A percentile compares a stretch with the other conserved stretches of the same genome.
phyloP scores from a whole-genome alignment of 2,113 vertebrate genomes.

The Myocastor coypus region DNA sequence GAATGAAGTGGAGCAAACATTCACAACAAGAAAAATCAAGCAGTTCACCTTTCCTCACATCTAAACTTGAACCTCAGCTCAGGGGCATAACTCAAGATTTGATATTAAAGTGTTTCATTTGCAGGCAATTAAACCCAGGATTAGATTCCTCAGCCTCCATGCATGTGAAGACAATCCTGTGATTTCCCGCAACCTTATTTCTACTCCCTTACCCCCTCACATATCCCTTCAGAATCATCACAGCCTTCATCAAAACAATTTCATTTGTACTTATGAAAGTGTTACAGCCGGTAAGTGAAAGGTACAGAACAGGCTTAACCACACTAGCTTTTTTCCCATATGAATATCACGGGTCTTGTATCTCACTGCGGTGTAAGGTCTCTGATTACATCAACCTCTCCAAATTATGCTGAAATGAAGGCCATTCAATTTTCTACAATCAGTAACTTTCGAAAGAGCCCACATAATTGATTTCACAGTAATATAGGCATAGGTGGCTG shows the following conservation, averaged over 20 bases:
- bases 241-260: constrained; percentile 86
- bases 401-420: constrained; percentile 91
- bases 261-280: constrained; percentile 87
- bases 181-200: constrained; percentile 79
- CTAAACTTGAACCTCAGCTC: constrained; percentile 82
- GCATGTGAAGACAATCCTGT: constrained; percentile 70
- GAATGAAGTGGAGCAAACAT: constrained; percentile 66
- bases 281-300: constrained; percentile 83
- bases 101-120: constrained; percentile 88
- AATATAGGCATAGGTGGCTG: constrained; percentile 89
- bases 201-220: constrained; percentile 23
- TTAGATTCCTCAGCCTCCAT: constrained; percentile 80
- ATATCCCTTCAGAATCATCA: constrained; percentile 77
- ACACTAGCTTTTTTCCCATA: constrained; percentile 84
- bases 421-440: constrained; percentile 91
- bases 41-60: constrained; percentile 78
- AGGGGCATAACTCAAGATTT: constrained; percentile 84
- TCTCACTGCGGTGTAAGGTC: constrained; percentile 88
- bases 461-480: constrained; percentile 91
- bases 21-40: constrained; percentile 32
- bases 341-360: constrained; percentile 87
- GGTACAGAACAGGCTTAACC: constrained; percentile 84
- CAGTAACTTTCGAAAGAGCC: constrained; percentile 89
- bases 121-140: constrained; percentile 84
- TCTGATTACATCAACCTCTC: constrained; percentile 91